Conservation (phyloP, 1,140 invertebrate genomes). For the Diachasma alloeum region DNA sequence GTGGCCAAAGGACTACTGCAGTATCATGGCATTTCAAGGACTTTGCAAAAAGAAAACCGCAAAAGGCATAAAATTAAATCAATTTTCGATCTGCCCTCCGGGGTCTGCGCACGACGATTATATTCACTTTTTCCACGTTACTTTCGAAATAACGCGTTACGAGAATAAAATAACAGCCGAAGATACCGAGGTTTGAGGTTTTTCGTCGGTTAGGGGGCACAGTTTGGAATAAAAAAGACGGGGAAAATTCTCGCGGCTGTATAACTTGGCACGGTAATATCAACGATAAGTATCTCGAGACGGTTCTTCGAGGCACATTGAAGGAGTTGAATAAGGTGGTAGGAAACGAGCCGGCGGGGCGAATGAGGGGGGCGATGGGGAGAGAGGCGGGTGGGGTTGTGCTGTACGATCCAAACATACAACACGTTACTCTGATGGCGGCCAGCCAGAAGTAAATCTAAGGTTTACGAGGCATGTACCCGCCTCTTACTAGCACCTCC, state of each 20-base stretch:
- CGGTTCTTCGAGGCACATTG: slow-evolving; percentile 41
- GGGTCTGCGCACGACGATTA: slow-evolving; percentile 9
- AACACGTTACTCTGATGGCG: slow-evolving; percentile 59
- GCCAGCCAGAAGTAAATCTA: slow-evolving; percentile 66
- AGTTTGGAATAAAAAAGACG: background rate
- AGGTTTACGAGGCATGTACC: slow-evolving; percentile 65
- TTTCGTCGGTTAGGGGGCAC: background rate
- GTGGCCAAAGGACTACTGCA: no score
- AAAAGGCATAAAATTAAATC: no score
- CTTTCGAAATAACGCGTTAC: background rate
- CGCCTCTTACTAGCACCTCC: slow-evolving; percentile 67
- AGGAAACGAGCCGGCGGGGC: background rate
- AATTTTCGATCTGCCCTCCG: slow-evolving; percentile 36
- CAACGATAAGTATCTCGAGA: slow-evolving; percentile 60
- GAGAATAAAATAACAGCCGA: background rate
- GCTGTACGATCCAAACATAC: slow-evolving; percentile 31
- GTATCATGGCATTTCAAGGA: no score
- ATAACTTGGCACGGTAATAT: slow-evolving; percentile 45
- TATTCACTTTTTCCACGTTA: slow-evolving; percentile 28
- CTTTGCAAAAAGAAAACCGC: no score
- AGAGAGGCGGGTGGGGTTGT: background rate
- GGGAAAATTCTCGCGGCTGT: slow-evolving; percentile 41
- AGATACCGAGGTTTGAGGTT: background rate
- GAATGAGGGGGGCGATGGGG: background rate
- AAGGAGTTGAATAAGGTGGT: slow-evolving; percentile 12